phyloP scores from a whole-genome alignment of 2,113 vertebrate species.

The Semnornis frantzii region DNA sequence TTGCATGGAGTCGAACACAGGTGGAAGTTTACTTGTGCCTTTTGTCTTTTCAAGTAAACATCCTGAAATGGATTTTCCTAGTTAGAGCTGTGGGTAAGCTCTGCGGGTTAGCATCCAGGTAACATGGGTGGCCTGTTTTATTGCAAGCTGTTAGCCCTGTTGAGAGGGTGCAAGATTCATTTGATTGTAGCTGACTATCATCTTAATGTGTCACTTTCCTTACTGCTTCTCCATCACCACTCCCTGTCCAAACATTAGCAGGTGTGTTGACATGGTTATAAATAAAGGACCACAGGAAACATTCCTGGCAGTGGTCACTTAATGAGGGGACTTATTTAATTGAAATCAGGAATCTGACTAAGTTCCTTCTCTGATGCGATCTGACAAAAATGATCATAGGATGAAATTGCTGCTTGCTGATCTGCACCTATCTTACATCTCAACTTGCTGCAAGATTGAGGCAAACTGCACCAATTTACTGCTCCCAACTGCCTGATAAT shows the following conservation, averaged over 20 bases:
- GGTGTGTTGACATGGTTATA: constrained; percentile 46
- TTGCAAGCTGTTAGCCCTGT: constrained; percentile 11
- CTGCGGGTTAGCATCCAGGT: neutral
- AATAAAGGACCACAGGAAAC: constrained; percentile 6
- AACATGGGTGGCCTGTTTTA: constrained; percentile 25
- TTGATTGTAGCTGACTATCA: constrained; percentile 31
- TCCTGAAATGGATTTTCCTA: neutral
- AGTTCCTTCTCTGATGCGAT: constrained; percentile 82
- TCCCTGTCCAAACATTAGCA: constrained; percentile 53
- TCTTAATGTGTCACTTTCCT: neutral
- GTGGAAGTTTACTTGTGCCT: neutral
- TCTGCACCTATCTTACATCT: constrained; percentile 87
- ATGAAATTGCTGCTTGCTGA: constrained; percentile 89
- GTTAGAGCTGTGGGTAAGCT: neutral
- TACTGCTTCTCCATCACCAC: neutral
- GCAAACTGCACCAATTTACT: constrained; percentile 92
- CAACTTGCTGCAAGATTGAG: constrained; percentile 87
- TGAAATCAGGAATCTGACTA: constrained; percentile 81
- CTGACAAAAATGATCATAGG: constrained; percentile 89
- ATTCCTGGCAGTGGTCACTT: constrained; percentile 34
- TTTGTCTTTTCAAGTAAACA: neutral
- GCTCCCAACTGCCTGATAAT: constrained; percentile 89
- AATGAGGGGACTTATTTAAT: constrained; percentile 75
- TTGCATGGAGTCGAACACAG: neutral
- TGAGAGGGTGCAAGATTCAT: neutral